Percentiles rank a stretch among this genome's conserved stretches.
Evolutionary conservation across 1,140 invertebrate species (phyloP).

Genomic region (Brachionus paranguensis): DNA sequence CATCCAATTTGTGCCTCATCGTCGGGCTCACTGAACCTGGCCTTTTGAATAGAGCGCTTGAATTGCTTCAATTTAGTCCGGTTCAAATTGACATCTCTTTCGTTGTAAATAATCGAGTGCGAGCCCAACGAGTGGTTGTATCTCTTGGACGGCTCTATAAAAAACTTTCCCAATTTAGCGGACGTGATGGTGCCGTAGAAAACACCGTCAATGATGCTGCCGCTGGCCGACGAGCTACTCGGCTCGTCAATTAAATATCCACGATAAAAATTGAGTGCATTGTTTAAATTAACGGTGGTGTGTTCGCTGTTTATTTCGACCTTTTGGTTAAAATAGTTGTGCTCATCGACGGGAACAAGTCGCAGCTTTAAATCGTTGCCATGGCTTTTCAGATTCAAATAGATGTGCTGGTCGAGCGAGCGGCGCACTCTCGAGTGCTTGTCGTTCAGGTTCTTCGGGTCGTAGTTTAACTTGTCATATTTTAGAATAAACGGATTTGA

Average conservation of each 20-base stretch:
- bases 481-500: slow-evolving; percentile 2
- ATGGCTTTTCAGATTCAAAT: slow-evolving; percentile 2
- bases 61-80: not conserved
- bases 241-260: slow-evolving; percentile 19
- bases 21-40: not conserved
- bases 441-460: not conserved
- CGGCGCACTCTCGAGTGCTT: not conserved
- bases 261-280: not conserved
- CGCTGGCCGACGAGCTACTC: slow-evolving; percentile 6
- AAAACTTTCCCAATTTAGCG: slow-evolving; percentile 4
- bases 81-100: not conserved
- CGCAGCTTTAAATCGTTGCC: not conserved
- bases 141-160: not conserved
- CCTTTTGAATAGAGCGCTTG: not conserved
- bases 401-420: not conserved
- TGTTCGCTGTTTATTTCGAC: not conserved
- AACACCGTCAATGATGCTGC: slow-evolving; percentile 35
- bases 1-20: not conserved
- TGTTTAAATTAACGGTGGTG: not conserved
- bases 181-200: slow-evolving; percentile 33
- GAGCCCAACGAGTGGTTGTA: slow-evolving; percentile 19
- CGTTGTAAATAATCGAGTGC: slow-evolving; percentile 23
- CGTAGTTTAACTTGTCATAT: slow-evolving; percentile 31
- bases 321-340: not conserved
- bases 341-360: not conserved